phyloP scores from a whole-genome alignment of 2,113 vertebrate species.

The Rhynchomys soricoides region DNA sequence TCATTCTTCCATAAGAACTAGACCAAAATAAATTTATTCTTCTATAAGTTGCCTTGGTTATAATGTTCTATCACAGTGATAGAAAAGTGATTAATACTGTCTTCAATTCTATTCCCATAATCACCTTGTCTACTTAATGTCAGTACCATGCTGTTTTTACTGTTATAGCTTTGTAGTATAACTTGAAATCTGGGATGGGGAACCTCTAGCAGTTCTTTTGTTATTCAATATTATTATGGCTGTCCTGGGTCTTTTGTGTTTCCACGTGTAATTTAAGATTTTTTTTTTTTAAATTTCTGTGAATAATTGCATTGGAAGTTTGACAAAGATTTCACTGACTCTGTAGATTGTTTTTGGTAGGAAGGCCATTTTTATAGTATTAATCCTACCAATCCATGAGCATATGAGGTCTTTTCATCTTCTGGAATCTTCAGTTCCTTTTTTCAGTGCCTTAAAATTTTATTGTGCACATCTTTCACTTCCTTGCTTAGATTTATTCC shows the following conservation, averaged over 20 bases:
- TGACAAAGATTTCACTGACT: background rate
- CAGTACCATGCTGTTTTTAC: background rate
- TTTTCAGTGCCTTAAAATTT: background rate
- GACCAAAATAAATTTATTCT: background rate
- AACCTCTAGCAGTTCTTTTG: background rate
- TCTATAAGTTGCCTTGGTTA: background rate
- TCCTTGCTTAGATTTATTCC: background rate
- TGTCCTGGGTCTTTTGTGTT: background rate
- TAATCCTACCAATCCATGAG: background rate
- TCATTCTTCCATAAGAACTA: background rate
- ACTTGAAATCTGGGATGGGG: background rate
- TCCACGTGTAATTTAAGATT: background rate
- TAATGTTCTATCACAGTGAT: no score
- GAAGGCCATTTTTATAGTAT: background rate
- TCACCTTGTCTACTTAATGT: background rate
- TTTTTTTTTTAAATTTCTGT: background rate
- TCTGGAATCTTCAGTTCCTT: background rate
- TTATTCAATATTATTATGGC: background rate
- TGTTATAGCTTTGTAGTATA: background rate
- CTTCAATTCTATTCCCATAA: no score
- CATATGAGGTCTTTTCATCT: background rate
- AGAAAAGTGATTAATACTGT: background rate
- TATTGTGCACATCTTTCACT: background rate
- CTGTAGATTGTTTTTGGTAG: background rate
- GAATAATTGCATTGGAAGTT: background rate